Percentiles rank a stretch among this genome's conserved stretches.
These are phyloP conservation scores for Ovibos moschatus DNA, from an alignment of 2,113 vertebrate genomes.

Conservation along the genomic window DNA sequence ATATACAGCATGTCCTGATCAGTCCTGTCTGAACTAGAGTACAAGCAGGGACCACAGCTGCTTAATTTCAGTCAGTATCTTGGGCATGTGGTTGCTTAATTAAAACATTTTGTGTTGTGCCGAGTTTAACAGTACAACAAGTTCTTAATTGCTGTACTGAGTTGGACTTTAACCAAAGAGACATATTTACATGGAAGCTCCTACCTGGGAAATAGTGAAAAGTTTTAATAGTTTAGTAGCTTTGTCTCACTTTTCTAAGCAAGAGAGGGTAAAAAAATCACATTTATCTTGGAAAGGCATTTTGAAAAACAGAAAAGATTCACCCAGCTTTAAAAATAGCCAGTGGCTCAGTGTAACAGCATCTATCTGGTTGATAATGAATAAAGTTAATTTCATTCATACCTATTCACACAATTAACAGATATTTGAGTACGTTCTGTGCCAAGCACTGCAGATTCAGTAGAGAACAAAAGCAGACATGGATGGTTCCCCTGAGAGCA, in stretches of 20 bases:
- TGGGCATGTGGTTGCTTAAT: slow-evolving; percentile 11
- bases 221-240: background rate
- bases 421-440: background rate
- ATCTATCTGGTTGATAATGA: background rate
- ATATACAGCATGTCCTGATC: background rate
- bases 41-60: background rate
- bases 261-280: background rate
- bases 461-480: background rate
- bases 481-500: background rate
- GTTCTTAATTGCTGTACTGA: slow-evolving; percentile 28
- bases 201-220: background rate
- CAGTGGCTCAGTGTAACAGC: background rate
- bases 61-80: slow-evolving; percentile 23
- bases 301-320: slow-evolving; percentile 5
- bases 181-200: background rate
- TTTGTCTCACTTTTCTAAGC: slow-evolving; percentile 9
- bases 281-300: background rate
- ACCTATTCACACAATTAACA: background rate
- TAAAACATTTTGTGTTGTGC: slow-evolving; percentile 33
- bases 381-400: background rate
- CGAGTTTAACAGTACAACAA: background rate
- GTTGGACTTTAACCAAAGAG: slow-evolving; percentile 20
- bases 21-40: slow-evolving; percentile 6
- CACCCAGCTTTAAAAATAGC: slow-evolving; percentile 26
- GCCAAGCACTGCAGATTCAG: background rate